Evolutionary conservation across 2,888 invertebrate species (phyloP).

Genomic region (Falcaria lacertinaria): DNA sequence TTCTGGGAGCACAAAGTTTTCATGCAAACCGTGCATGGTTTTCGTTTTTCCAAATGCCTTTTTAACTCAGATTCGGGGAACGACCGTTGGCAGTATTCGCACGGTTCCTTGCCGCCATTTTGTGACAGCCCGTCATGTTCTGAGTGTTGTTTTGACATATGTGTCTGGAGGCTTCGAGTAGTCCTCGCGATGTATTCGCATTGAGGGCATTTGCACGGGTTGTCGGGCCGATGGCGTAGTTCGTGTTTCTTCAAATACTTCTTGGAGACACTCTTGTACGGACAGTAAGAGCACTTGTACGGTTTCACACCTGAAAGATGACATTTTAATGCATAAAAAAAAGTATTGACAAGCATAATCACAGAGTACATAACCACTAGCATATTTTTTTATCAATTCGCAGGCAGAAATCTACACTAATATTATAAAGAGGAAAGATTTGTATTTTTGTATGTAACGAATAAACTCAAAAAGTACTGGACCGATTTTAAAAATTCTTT

Average conservation of each 20-base stretch:
- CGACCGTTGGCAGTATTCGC: constrained; percentile 10
- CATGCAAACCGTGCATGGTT: constrained; percentile 1
- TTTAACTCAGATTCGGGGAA: background rate
- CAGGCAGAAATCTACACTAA: too few relatives aligned
- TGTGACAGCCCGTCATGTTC: background rate
- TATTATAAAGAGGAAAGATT: too few relatives aligned
- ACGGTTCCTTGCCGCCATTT: constrained; percentile 2
- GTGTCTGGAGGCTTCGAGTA: constrained; percentile 22
- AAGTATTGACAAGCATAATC: too few relatives aligned
- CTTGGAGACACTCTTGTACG: constrained; percentile 55
- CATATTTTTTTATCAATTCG: too few relatives aligned
- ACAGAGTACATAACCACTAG: too few relatives aligned
- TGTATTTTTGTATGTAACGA: too few relatives aligned
- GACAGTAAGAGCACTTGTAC: constrained; percentile 52
- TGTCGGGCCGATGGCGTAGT: constrained; percentile 46
- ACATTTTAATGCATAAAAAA: too few relatives aligned
- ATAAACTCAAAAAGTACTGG: too few relatives aligned
- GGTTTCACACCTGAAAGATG: constrained; percentile 50
- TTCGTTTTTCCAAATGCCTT: constrained; percentile 2
- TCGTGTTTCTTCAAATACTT: constrained; percentile 64
- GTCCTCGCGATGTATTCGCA: constrained; percentile 51
- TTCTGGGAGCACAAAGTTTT: constrained; percentile 13
- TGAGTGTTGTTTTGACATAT: background rate
- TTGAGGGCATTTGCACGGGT: constrained; percentile 42
- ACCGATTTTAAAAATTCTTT: too few relatives aligned